These are phyloP conservation scores for Sprattus sprattus DNA, from an alignment of 2,113 vertebrate species.

Conservation along the genomic window DNA sequence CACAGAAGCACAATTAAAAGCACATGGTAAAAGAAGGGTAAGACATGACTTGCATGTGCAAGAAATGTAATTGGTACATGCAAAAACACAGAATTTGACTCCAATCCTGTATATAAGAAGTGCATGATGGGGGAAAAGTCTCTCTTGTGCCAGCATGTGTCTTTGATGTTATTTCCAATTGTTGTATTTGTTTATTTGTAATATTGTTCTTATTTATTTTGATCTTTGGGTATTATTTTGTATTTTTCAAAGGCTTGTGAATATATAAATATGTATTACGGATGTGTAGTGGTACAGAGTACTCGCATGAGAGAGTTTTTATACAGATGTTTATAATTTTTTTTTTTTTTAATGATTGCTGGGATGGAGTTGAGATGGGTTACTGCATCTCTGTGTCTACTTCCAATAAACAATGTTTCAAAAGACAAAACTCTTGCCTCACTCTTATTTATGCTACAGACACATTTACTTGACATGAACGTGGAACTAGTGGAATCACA, in stretches of 20 bases:
- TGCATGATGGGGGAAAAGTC: constrained; percentile 74
- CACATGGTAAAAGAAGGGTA: constrained; percentile 42
- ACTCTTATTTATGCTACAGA: not conserved
- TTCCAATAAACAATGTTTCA: constrained; percentile 72
- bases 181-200: constrained; percentile 54
- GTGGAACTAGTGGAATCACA: not conserved
- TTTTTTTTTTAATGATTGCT: constrained; percentile 63
- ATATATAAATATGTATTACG: constrained; percentile 80
- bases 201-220: constrained; percentile 61
- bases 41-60: not conserved
- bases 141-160: constrained; percentile 75
- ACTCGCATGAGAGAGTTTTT: constrained; percentile 78
- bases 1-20: constrained; percentile 63
- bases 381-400: constrained; percentile 70
- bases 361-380: constrained; percentile 59
- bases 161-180: constrained; percentile 70
- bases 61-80: not conserved
- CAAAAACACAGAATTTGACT: constrained; percentile 32
- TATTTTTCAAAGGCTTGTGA: constrained; percentile 78
- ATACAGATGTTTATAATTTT: constrained; percentile 80
- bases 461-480: not conserved
- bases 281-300: constrained; percentile 78
- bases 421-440: not conserved
- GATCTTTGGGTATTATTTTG: constrained; percentile 70
- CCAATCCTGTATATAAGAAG: constrained; percentile 63